A percentile compares a stretch with the other conserved stretches of the same genome.
phyloP scores from a whole-genome alignment of 2,113 vertebrate species.

The Ciconia boyciana region DNA sequence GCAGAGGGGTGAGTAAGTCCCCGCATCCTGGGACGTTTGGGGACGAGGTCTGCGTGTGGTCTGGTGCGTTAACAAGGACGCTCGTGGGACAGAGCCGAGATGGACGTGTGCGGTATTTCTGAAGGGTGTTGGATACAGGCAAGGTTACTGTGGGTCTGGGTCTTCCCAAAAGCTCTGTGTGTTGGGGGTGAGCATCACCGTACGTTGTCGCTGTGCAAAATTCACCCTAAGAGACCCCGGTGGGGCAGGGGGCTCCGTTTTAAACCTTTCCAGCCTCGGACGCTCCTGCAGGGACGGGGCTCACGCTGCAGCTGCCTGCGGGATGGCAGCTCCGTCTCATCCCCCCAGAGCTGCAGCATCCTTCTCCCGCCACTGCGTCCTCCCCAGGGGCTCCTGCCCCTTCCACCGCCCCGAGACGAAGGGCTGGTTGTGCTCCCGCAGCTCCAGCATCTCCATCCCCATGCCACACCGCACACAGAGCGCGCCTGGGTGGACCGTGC shows the following conservation, averaged over 20 bases:
- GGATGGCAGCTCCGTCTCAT: neutral
- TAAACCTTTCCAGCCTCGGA: neutral
- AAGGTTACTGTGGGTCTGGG: neutral
- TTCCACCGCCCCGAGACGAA: neutral
- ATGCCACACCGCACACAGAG: accelerated
- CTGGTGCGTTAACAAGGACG: accelerated
- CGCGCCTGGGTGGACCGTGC: accelerated
- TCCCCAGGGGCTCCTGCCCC: neutral
- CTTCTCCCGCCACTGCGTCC: neutral
- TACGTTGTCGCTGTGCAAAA: neutral
- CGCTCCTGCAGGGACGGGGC: neutral
- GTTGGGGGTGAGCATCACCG: accelerated
- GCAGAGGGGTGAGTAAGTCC: neutral
- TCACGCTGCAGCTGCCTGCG: accelerated
- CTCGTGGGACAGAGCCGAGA: neutral
- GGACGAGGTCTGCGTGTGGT: neutral
- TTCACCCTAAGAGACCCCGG: accelerated
- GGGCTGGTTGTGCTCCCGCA: neutral
- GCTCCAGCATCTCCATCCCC: neutral
- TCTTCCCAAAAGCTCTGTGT: neutral
- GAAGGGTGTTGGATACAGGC: too few species aligned
- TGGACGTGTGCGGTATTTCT: accelerated
- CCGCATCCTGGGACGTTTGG: accelerated
- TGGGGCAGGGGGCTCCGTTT: neutral
- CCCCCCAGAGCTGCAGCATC: neutral